phyloP scores from a whole-genome alignment of 2,888 invertebrate species.

The Philaethria dido region DNA sequence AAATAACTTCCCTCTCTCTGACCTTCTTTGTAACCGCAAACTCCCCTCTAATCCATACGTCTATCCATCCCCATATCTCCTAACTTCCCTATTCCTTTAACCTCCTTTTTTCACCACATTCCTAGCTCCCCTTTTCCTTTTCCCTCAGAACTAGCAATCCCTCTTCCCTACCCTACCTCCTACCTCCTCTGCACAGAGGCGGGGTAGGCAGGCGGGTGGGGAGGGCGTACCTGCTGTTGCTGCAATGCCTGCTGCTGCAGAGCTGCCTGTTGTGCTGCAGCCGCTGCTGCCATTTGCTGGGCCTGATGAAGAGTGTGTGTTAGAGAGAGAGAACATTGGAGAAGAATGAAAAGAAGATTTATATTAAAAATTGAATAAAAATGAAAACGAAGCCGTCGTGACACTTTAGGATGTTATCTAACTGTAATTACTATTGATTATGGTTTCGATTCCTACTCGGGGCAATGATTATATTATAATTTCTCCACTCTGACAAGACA shows the following conservation, averaged over 20 bases:
- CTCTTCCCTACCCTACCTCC: background rate
- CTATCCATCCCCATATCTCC: no score
- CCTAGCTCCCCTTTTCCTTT: constrained; percentile 56
- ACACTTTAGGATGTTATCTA: no score
- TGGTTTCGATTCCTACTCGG: no score
- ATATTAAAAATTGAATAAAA: no score
- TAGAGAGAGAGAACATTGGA: no score
- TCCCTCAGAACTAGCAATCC: background rate
- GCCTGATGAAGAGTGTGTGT: constrained; percentile 45
- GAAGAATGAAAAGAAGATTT: background rate
- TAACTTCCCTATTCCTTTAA: background rate
- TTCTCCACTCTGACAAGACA: no score
- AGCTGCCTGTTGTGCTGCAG: constrained; percentile 83
- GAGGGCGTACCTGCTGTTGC: constrained; percentile 86
- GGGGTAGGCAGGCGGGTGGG: constrained; percentile 76
- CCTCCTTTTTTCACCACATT: background rate
- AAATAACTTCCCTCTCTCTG: no score
- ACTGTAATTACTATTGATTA: no score
- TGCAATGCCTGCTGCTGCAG: constrained; percentile 85
- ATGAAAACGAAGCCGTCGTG: no score
- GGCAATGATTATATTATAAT: no score
- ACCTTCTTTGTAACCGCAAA: no score
- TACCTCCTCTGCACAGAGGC: constrained; percentile 65
- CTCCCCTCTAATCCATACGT: no score
- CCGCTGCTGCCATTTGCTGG: constrained; percentile 82